A percentile compares a stretch with the other conserved stretches of the same genome.
phyloP scores from a whole-genome alignment of 2,113 vertebrate genomes.

The Siniperca knerii region DNA sequence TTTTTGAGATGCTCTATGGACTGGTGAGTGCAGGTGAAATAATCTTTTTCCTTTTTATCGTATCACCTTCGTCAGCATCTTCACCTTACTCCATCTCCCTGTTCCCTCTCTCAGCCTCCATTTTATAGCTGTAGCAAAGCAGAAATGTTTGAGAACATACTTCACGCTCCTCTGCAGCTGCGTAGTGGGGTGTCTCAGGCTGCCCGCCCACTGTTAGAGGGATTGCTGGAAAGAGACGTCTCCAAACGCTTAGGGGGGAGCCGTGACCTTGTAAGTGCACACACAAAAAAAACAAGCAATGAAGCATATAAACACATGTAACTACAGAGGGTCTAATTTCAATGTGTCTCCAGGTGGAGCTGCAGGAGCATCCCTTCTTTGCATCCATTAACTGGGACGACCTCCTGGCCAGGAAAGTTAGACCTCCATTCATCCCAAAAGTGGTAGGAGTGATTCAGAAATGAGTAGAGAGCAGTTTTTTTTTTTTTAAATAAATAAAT shows the following conservation, averaged over 20 bases:
- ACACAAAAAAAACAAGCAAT: not conserved
- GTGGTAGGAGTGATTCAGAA: constrained; percentile 74
- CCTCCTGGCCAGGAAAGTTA: constrained; percentile 81
- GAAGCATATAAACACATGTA: not conserved
- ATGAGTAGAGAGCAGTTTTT: not conserved
- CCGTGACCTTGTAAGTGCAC: constrained; percentile 79
- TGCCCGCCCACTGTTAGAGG: constrained; percentile 76
- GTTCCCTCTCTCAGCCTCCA: constrained; percentile 79
- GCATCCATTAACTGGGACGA: constrained; percentile 82
- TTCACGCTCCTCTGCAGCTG: constrained; percentile 80
- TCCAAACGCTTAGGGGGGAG: constrained; percentile 77
- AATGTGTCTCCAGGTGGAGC: constrained; percentile 74
- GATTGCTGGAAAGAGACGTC: constrained; percentile 81
- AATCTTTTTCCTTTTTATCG: not conserved
- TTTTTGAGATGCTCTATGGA: constrained; percentile 87
- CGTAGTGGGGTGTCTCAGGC: constrained; percentile 67
- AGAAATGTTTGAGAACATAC: constrained; percentile 85
- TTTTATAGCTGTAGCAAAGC: constrained; percentile 83
- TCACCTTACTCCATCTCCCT: not conserved
- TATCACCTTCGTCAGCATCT: not conserved
- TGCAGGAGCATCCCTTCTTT: constrained; percentile 84
- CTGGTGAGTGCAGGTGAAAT: constrained; percentile 70
- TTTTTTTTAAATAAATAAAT: not conserved
- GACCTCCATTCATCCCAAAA: constrained; percentile 82
- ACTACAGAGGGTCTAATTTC: not conserved